phyloP scores from a whole-genome alignment of 2,113 vertebrate genomes.

The Coracopsis vasa region DNA sequence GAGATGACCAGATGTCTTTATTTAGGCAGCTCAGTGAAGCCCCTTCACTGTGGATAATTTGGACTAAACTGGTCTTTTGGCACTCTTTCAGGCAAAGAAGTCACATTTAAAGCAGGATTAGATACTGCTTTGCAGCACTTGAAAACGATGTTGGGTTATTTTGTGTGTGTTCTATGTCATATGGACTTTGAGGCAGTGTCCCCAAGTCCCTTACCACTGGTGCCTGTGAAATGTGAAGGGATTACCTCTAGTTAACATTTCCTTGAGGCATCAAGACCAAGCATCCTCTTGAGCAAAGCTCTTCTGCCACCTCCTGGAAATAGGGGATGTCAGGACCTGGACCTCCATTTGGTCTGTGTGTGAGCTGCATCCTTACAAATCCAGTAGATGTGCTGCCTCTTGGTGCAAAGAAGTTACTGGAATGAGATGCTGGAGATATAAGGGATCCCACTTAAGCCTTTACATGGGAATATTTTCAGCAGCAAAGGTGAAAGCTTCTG shows the following conservation, averaged over 20 bases:
- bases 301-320: conserved; percentile 56
- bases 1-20: neutral
- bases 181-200: neutral
- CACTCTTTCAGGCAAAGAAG: neutral
- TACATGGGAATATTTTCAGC: neutral
- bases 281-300: conserved; percentile 15
- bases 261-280: neutral
- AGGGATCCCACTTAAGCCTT: neutral
- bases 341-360: neutral
- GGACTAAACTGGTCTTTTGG: neutral
- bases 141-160: neutral
- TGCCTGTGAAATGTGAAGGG: neutral
- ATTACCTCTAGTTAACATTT: neutral
- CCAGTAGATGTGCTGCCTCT: neutral
- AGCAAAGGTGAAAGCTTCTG: neutral
- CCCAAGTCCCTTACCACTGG: neutral
- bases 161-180: accelerated
- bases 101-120: neutral
- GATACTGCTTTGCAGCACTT: neutral
- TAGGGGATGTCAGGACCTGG: neutral
- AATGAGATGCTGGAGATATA: neutral
- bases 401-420: neutral
- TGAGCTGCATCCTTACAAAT: neutral
- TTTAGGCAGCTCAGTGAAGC: neutral
- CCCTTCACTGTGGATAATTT: neutral